Percentiles rank a stretch among this genome's conserved stretches.
These are phyloP conservation scores for Cantharis flavilabris DNA, from an alignment of 2,888 invertebrate species.

Conservation along the genomic window DNA sequence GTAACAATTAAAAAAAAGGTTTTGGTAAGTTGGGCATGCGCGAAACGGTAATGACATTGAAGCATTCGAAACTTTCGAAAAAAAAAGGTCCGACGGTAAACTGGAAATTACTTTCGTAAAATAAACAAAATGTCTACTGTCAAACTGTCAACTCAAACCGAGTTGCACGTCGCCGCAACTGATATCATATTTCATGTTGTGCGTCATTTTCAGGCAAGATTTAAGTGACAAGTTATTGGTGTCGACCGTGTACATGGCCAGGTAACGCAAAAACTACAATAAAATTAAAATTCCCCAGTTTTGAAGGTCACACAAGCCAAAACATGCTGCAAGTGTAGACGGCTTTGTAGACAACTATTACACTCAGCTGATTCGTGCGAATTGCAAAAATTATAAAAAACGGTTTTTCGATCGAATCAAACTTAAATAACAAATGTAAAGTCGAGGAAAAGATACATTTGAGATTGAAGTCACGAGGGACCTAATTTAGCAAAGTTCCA, in stretches of 20 bases:
- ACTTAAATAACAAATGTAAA: not conserved
- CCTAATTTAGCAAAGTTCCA: not conserved
- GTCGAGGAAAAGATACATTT: not conserved
- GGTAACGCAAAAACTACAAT: not conserved
- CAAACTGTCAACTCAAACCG: not conserved
- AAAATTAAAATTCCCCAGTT: not conserved
- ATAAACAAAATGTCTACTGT: not conserved
- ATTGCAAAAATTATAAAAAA: not conserved
- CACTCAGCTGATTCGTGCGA: not conserved
- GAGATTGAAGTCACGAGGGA: not conserved
- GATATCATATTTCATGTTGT: not conserved
- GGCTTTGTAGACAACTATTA: conserved; percentile 1
- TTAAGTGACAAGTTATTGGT: not conserved
- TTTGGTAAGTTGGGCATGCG: not conserved
- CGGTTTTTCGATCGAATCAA: not conserved
- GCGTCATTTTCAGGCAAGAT: not conserved
- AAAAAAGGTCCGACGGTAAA: too few relatives aligned
- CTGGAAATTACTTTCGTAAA: not conserved
- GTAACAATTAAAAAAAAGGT: not conserved
- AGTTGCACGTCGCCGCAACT: not conserved
- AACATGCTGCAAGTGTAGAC: not conserved
- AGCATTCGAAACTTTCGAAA: not conserved
- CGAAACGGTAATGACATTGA: not conserved
- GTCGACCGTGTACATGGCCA: not conserved
- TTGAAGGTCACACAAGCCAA: not conserved